A percentile compares a stretch with the other conserved stretches of the same genome.
phyloP scores from a whole-genome alignment of 64 coral and sea anemone species.

The Stichodactyla helianthus region DNA sequence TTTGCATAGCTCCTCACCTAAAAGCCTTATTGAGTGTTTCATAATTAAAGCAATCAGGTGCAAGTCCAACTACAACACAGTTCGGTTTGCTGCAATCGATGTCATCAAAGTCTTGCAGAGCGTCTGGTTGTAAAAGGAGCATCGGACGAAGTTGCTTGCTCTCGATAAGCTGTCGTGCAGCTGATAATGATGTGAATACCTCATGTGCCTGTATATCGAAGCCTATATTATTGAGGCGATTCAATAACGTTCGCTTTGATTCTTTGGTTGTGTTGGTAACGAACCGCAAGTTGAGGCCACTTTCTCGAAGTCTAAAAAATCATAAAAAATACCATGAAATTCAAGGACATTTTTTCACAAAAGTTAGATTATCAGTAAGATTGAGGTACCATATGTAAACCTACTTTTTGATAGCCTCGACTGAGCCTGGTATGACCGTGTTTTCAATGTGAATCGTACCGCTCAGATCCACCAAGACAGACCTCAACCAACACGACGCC shows the following conservation, averaged over 20 bases:
- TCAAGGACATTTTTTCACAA: neutral
- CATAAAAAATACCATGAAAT: neutral
- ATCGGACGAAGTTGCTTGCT: conserved; percentile 63
- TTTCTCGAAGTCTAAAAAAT: conserved; percentile 58
- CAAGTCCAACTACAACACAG: conserved; percentile 85
- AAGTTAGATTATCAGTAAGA: neutral
- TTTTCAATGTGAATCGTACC: conserved; percentile 96
- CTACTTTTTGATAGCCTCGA: conserved; percentile 82
- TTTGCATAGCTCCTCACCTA: conserved; percentile 35
- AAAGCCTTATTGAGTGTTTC: conserved; percentile 82
- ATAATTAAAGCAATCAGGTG: conserved; percentile 85
- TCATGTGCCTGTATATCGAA: conserved; percentile 84
- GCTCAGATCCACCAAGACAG: conserved; percentile 87
- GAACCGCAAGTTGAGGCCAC: conserved; percentile 73
- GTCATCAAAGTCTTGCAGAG: conserved; percentile 65
- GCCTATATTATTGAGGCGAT: conserved; percentile 51
- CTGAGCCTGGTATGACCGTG: conserved; percentile 73
- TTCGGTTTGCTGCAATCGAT: conserved; percentile 67
- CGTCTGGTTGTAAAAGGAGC: conserved; percentile 66
- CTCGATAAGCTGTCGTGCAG: conserved; percentile 64
- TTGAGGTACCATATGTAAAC: neutral
- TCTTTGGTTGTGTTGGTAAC: conserved; percentile 98
- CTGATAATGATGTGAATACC: conserved; percentile 90
- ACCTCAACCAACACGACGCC: conserved; percentile 66
- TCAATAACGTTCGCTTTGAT: conserved; percentile 72